Evolutionary conservation across 2,113 vertebrate genomes (phyloP).

Genomic region (Xenopus borealis): DNA sequence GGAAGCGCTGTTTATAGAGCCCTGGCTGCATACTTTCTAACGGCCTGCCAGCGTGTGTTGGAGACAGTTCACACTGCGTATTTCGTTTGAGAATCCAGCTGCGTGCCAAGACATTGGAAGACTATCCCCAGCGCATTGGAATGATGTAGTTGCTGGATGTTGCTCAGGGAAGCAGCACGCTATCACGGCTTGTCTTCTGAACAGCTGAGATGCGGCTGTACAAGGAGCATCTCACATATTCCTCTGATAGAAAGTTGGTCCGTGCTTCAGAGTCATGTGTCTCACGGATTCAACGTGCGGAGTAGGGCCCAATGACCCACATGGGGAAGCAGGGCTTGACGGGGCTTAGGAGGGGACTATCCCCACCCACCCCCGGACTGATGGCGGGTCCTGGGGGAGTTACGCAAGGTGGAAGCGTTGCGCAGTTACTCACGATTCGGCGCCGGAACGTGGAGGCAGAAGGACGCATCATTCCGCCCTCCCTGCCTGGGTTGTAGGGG

Average conservation of each 20-base stretch:
- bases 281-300: neutral
- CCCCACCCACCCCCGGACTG: no score
- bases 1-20: slow-evolving; percentile 27
- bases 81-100: slow-evolving; percentile 12
- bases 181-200: slow-evolving; percentile 2
- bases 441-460: no score
- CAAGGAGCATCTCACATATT: neutral
- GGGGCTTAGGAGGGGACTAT: no score
- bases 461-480: no score
- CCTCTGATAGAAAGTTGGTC: neutral
- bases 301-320: no score
- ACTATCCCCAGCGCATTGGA: neutral
- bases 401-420: no score
- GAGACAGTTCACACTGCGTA: slow-evolving; percentile 24
- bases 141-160: slow-evolving; percentile 14
- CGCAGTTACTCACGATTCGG: no score
- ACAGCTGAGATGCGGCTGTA: neutral
- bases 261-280: neutral
- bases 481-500: no score
- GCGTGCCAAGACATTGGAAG: slow-evolving; percentile 17
- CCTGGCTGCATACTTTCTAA: slow-evolving; percentile 6
- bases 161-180: slow-evolving; percentile 11
- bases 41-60: slow-evolving; percentile 21
- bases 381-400: no score
- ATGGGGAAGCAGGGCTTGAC: no score